Base-by-base conservation (phyloP, 2,113 vertebrate genomes). In the Perognathus longimembris region DNA sequence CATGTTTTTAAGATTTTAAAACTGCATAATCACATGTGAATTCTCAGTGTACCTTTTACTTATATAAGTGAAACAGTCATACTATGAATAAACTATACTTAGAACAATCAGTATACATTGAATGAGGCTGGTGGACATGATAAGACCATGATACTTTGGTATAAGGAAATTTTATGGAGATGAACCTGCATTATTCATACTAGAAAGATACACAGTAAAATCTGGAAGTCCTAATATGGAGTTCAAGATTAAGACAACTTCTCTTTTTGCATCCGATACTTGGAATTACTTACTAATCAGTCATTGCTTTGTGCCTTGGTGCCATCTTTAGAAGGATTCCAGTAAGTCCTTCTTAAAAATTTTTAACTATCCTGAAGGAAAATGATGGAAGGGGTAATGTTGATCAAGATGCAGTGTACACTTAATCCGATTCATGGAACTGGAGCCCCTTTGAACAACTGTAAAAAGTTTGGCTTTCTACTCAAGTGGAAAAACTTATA, bases 231-330 rank as follows among this genome's bases (percentile, higher is more conserved):
- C 77, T 45, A 22, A 86, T 40, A 38, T 18, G 82, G 38, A 77
- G 50, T 24, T 67, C 22, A 84, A 50, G 45, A 22, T 22, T 93
- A 66, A 83, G 32, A 84, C 17, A 57, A 14, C 69, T 69, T 34
- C 63, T 36, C 20, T 7, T 21, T n/a, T 40, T 26, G 70, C 36
- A 34, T 71, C 36, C 24, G 24, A 38, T 71, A 34, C n/a, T 71
- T 38, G 21, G 34, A 71, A 71, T 71, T 59, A 17, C 57, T 59
- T 20, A 59, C 67, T n/a, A 45, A 45, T 76, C 73, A 83, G 61
- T 86, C 88, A 91, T 40, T 91, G 26, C n/a, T 91, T 70, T 90
- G 85, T 92, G 36, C 90, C 70, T 85, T 50, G 21, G 36, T 4
- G 0, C 63, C 24, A 5, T 88, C 59, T 82, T 11, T n/a, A 71